Percentiles rank a stretch among this genome's conserved stretches.
Evolutionary conservation across 1,140 invertebrate species (phyloP).

Genomic region (Aphis gossypii): DNA sequence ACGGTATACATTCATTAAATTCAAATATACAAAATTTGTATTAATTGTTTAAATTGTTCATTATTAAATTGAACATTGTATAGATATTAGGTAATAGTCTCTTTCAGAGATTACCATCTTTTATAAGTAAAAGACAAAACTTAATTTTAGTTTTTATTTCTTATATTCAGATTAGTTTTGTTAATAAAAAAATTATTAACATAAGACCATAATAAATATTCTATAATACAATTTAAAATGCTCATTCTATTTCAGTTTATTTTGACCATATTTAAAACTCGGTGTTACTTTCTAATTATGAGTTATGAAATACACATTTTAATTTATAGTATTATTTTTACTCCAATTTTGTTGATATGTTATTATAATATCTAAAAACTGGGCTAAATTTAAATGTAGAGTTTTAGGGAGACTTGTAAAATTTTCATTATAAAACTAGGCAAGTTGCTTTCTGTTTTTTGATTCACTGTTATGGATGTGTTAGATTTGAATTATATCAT

Average conservation of each 20-base stretch:
- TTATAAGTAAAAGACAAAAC: no score
- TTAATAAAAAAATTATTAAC: no score
- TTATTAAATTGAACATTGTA: no score
- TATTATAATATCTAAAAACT: background rate
- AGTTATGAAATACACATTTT: background rate
- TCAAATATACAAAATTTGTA: no score
- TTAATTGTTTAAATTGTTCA: no score
- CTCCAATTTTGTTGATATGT: background rate
- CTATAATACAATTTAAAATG: background rate
- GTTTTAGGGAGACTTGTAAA: background rate
- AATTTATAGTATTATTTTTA: background rate
- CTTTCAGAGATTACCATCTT: no score
- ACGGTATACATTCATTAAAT: no score
- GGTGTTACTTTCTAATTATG: background rate
- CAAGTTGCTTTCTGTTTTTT: background rate
- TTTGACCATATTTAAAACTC: background rate
- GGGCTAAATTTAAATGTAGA: background rate
- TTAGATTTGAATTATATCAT: background rate
- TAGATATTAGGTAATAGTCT: no score
- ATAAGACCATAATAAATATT: no score
- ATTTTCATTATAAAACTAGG: background rate
- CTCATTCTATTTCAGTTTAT: background rate
- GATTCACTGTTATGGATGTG: background rate
- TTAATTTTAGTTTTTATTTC: no score
- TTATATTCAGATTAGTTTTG: no score